Base-by-base conservation (phyloP, 2,113 vertebrate genomes). In the Rhizomys pruinosus region DNA sequence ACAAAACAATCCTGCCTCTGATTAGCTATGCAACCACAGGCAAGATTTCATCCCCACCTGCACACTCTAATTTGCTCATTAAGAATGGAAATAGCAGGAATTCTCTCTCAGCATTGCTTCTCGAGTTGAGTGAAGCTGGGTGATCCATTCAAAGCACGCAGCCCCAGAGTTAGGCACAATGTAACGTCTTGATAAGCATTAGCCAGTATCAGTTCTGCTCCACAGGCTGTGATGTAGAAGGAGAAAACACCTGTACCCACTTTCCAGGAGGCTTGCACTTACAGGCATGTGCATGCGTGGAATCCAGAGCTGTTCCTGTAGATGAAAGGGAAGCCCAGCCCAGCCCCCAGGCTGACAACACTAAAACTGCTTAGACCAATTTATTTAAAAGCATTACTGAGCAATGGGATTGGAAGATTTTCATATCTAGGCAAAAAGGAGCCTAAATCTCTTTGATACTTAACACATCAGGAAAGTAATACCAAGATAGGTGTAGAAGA, bases 401-500 rank as follows among this genome's bases (percentile, higher is more conserved):
- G 27, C 64, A 77, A 8, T 1, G 27, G 32, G 44, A 87, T 37
- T 47, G n/a, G 66, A 93, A 76, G 55, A 85, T 90, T 89, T 93
- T 92, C 68, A 55, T n/a, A 87, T 47, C 37, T 73, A 72, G 66
- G 42, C 13, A 42, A 82, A 32, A 77, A 92, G 23, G 74, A 91
- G 77, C 66, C 77, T 61, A 88, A 61, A 93, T 85, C 37, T 81
- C 73, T 89, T 66, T 78, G 80, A 57, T 69, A 72, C 39, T n/a
- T 84, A 66, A 87, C 55, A 12, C 2, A 13, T 71, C 73, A 34
- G 66, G 85, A 92, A 79, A 94, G 44, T 87, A 93, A 91, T 11
- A 64, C 44, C 68, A 89, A 94, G 64, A 39, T 3, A 66, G 29
- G 29, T 16, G 76, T 0, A 78, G n/a, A 37, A 84, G 42, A n/a